These are phyloP conservation scores for Sarcophaga bullata DNA, from an alignment of 1,140 invertebrate genomes.

Conservation along the genomic window DNA sequence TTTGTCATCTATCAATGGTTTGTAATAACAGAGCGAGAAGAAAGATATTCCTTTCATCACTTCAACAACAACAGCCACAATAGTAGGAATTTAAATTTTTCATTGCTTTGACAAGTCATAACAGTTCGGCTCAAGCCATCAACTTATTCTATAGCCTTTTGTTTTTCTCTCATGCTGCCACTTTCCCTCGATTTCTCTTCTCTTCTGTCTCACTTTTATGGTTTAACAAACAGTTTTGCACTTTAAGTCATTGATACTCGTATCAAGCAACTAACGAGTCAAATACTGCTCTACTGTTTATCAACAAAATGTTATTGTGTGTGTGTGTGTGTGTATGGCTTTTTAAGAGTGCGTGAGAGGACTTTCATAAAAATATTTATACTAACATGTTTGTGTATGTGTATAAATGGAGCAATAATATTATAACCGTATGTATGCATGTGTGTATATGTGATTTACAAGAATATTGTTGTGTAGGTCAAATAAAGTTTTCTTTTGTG, in stretches of 20 bases:
- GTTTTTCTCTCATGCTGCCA: no score
- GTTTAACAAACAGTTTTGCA: not conserved
- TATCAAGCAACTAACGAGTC: not conserved
- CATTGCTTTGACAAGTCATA: no score
- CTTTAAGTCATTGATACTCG: not conserved
- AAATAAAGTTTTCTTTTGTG: not conserved
- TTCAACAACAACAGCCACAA: no score
- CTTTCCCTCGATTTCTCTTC: not conserved
- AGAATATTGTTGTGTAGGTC: not conserved
- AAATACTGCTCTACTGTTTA: not conserved
- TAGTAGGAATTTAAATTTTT: no score
- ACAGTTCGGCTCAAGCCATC: no score
- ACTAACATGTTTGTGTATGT: not conserved
- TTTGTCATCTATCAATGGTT: no score
- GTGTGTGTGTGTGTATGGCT: not conserved
- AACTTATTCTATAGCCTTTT: no score
- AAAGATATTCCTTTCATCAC: no score
- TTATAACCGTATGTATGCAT: no score
- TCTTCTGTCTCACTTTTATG: not conserved
- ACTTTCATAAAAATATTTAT: not conserved
- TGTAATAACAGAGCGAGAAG: no score
- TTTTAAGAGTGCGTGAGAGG: not conserved
- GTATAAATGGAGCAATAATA: not conserved
- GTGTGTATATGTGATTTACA: not conserved
- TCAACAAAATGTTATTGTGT: slow-evolving; percentile 5